phyloP scores from a whole-genome alignment of 2,888 invertebrate genomes.

The Noctuana brunneofusca region DNA sequence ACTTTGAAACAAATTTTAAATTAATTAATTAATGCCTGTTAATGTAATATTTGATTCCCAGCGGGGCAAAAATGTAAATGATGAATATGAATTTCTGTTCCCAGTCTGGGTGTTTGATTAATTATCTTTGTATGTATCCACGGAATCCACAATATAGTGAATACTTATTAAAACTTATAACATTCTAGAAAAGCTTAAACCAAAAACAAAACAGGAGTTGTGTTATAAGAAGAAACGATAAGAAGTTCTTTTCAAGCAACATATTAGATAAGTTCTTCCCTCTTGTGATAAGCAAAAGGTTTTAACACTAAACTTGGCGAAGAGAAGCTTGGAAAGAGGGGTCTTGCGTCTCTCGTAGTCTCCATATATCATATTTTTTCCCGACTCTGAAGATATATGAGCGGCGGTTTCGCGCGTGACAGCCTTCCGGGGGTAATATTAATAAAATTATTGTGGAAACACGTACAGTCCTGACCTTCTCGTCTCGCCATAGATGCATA shows the following conservation, averaged over 20 bases:
- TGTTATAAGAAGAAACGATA: no score
- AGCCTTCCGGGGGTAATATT: slow-evolving; percentile 79
- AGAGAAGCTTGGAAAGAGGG: slow-evolving; percentile 70
- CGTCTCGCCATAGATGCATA: slow-evolving; percentile 39
- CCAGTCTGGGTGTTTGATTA: no score
- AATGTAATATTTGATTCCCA: no score
- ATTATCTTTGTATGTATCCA: no score
- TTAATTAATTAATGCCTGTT: no score
- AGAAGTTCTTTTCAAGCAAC: slow-evolving; percentile 18
- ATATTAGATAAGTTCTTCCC: slow-evolving; percentile 36
- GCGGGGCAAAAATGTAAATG: no score
- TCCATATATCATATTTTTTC: slow-evolving; percentile 82
- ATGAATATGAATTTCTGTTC: no score
- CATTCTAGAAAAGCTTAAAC: not conserved
- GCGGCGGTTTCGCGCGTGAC: slow-evolving; percentile 77
- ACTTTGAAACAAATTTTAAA: no score
- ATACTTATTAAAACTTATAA: no score
- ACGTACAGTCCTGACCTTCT: slow-evolving; percentile 70
- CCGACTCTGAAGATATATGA: slow-evolving; percentile 72
- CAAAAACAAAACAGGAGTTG: slow-evolving; percentile 10
- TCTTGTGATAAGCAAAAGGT: slow-evolving; percentile 53
- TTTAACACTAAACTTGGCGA: slow-evolving; percentile 63
- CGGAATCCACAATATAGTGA: no score
- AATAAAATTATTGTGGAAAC: slow-evolving; percentile 82
- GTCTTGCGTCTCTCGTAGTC: slow-evolving; percentile 76